A percentile compares a stretch with the other conserved stretches of the same genome.
Evolutionary conservation across 1,140 invertebrate species (phyloP).

Genomic region (Nilaparvata lugens): DNA sequence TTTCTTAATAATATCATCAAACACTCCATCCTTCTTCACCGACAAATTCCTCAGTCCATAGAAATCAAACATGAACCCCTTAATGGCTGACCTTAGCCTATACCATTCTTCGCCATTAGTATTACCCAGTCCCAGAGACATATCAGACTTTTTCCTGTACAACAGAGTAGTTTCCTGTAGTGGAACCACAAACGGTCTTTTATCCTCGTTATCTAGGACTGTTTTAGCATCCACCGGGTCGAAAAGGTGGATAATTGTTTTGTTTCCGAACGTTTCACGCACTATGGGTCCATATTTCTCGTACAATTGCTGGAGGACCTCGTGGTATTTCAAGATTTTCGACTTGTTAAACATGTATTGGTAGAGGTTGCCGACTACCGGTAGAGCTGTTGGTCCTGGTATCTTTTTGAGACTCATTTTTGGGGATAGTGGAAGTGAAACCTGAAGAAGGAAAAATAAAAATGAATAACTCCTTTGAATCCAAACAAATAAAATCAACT

Average conservation of each 20-base stretch:
- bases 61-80: too few species aligned
- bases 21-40: slow-evolving; percentile 35
- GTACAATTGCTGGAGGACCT: slow-evolving; percentile 28
- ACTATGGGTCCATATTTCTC: slow-evolving; percentile 33
- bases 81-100: slow-evolving; percentile 26
- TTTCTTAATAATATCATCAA: slow-evolving; percentile 34
- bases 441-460: background rate
- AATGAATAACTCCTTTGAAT: too few species aligned
- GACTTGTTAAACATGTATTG: slow-evolving; percentile 19
- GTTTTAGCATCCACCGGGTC: slow-evolving; percentile 34
- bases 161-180: slow-evolving; percentile 40
- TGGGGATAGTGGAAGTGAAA: background rate
- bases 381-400: background rate
- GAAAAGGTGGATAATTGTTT: slow-evolving; percentile 33
- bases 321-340: slow-evolving; percentile 29
- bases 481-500: too few species aligned
- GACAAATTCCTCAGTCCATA: slow-evolving; percentile 36
- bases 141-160: slow-evolving; percentile 39
- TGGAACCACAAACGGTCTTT: slow-evolving; percentile 40
- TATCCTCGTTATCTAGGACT: slow-evolving; percentile 37
- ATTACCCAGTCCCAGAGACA: slow-evolving; percentile 46
- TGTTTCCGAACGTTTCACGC: slow-evolving; percentile 28
- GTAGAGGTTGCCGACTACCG: background rate
- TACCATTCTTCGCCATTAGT: slow-evolving; percentile 45
- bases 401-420: background rate